Evolutionary conservation across 2,888 invertebrate genomes (phyloP).

Genomic region (Drosophila lacicola): DNA sequence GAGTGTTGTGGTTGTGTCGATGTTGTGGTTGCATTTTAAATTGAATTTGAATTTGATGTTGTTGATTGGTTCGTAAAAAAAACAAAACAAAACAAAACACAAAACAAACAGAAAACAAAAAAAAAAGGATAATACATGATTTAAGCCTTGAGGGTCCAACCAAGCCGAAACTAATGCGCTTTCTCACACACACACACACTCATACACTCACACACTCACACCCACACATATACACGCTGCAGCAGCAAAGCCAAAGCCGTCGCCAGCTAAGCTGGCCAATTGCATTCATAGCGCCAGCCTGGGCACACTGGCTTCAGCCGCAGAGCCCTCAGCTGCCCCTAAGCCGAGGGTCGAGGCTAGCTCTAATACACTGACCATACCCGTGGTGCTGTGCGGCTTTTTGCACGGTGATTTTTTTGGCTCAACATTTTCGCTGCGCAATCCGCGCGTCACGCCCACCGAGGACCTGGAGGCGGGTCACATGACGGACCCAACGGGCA

Average conservation of each 20-base stretch:
- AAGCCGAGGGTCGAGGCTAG: conserved; percentile 24
- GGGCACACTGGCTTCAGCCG: conserved; percentile 49
- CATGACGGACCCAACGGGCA: conserved; percentile 18
- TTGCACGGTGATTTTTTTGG: conserved; percentile 83
- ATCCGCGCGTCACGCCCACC: conserved; percentile 54
- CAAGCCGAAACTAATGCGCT: conserved; percentile 55
- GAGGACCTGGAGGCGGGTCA: conserved; percentile 65
- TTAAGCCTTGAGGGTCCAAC: conserved; percentile 25
- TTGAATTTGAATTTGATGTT: conserved; percentile 68
- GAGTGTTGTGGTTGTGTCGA: conserved; percentile 84
- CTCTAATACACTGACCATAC: conserved; percentile 80
- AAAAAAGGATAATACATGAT: conserved; percentile 12
- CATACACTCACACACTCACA: background rate
- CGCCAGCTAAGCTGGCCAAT: conserved; percentile 34
- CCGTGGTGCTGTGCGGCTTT: conserved; percentile 86
- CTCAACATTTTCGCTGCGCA: conserved; percentile 71
- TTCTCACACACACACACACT: conserved; percentile 37
- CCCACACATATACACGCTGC: conserved; percentile 17
- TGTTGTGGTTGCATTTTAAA: conserved; percentile 84
- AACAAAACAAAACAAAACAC: background rate
- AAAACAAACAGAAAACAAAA: background rate
- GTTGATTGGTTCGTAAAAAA: conserved; percentile 35
- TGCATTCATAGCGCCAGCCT: conserved; percentile 64
- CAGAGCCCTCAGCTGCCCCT: background rate
- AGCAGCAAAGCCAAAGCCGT: conserved; percentile 35